These are phyloP conservation scores for Allygus modestus DNA, from an alignment of 2,888 invertebrate species.

Conservation along the genomic window DNA sequence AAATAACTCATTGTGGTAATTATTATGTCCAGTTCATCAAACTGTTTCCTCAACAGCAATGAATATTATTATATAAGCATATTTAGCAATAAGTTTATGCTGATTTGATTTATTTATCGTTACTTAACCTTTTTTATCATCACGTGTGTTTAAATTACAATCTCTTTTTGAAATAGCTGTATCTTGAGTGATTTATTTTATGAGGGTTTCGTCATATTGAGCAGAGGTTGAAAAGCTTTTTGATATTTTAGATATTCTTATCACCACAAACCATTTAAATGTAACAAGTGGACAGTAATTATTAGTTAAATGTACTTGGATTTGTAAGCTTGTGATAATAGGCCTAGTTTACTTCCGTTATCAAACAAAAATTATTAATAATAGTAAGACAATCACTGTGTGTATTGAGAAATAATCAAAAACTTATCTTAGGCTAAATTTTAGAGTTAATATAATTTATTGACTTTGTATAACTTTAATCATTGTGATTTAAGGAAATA, in stretches of 20 bases:
- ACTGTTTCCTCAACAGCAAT: background rate
- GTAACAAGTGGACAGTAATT: background rate
- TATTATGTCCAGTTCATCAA: background rate
- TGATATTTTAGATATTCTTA: slow-evolving; percentile 27
- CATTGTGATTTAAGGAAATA: too few relatives aligned
- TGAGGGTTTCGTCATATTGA: background rate
- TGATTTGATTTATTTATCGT: background rate
- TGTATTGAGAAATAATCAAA: too few relatives aligned
- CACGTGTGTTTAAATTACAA: slow-evolving; percentile 2
- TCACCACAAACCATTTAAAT: background rate
- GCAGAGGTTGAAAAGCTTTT: background rate
- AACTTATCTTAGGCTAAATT: too few relatives aligned
- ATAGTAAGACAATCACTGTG: background rate
- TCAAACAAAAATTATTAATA: background rate
- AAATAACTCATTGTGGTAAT: too few relatives aligned
- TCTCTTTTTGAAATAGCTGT: background rate
- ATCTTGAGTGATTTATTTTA: slow-evolving; percentile 3
- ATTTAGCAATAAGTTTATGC: background rate
- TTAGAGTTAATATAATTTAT: too few relatives aligned
- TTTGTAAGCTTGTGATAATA: background rate
- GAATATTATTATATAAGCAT: background rate
- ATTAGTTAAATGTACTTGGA: background rate
- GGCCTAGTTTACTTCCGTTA: background rate
- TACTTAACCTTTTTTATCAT: background rate
- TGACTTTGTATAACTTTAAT: too few relatives aligned